Evolutionary conservation across 2,797 vertebrate genomes (phyloP).

Genomic region (Diglossa cyanea): DNA sequence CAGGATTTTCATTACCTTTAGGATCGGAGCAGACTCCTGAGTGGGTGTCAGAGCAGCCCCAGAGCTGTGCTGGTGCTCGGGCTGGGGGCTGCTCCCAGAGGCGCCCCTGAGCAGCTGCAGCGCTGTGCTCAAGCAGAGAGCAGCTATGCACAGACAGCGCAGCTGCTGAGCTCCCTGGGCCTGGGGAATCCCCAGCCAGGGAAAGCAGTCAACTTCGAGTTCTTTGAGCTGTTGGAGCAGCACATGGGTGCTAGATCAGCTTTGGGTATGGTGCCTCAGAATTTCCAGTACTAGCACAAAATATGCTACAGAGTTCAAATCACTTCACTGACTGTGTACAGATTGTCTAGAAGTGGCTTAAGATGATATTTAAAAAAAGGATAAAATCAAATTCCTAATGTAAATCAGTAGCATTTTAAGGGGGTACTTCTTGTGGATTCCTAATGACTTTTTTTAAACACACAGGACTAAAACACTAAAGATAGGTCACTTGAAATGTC

Average conservation of each 20-base stretch:
- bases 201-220: fast-evolving
- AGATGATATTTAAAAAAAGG: not conserved
- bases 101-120: not conserved
- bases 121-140: not conserved
- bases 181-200: slow-evolving; percentile 12
- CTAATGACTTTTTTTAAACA: not conserved
- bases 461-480: not conserved
- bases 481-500: not conserved
- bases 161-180: not conserved
- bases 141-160: not conserved
- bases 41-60: not conserved
- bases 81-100: not conserved
- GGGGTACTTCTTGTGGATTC: not conserved
- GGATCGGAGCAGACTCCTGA: not conserved
- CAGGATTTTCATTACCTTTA: not conserved
- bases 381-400: not conserved
- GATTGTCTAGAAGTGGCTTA: not conserved
- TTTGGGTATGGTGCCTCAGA: not conserved
- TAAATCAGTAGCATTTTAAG: not conserved
- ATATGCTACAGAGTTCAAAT: not conserved
- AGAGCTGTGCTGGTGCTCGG: not conserved
- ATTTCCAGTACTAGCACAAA: not conserved
- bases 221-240: not conserved
- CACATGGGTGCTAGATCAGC: not conserved
- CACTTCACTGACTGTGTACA: not conserved